phyloP scores from a whole-genome alignment of 2,888 invertebrate species.

The Orthosia cruda region DNA sequence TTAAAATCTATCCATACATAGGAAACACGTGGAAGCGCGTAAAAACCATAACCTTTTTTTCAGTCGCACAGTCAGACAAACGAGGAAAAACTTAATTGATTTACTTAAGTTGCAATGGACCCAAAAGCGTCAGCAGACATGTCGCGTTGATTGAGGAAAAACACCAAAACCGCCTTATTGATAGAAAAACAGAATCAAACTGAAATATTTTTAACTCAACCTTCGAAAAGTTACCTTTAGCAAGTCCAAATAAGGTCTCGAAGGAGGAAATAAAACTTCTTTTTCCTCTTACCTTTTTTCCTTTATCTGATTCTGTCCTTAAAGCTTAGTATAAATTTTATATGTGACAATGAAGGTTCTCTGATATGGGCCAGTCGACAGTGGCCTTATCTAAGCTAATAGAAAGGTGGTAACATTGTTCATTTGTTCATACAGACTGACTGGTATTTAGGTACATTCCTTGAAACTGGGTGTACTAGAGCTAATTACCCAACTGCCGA shows the following conservation, averaged over 20 bases:
- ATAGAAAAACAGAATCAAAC: conserved; percentile 44
- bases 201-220: conserved; percentile 47
- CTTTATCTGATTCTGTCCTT: conserved; percentile 7
- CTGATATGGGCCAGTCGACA: conserved; percentile 19
- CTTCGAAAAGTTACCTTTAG: conserved; percentile 31
- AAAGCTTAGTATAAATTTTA: conserved; percentile 52
- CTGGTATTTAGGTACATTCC: no score
- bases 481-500: no score
- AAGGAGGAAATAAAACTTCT: conserved; percentile 49
- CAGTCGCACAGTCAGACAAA: not conserved
- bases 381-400: no score
- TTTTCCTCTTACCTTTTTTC: conserved; percentile 21
- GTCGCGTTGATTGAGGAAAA: conserved; percentile 23
- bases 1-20: not conserved
- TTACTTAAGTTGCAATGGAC: not conserved
- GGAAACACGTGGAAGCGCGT: not conserved
- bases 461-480: no score
- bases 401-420: not conserved
- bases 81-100: not conserved
- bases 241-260: conserved; percentile 35
- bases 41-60: not conserved
- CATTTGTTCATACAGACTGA: no score
- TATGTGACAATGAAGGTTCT: conserved; percentile 25
- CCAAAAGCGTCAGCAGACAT: not conserved
- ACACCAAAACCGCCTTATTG: not conserved